A percentile compares a stretch with the other conserved stretches of the same genome.
phyloP scores from a whole-genome alignment of 1,140 invertebrate species.

The Hormaphis cornu region DNA sequence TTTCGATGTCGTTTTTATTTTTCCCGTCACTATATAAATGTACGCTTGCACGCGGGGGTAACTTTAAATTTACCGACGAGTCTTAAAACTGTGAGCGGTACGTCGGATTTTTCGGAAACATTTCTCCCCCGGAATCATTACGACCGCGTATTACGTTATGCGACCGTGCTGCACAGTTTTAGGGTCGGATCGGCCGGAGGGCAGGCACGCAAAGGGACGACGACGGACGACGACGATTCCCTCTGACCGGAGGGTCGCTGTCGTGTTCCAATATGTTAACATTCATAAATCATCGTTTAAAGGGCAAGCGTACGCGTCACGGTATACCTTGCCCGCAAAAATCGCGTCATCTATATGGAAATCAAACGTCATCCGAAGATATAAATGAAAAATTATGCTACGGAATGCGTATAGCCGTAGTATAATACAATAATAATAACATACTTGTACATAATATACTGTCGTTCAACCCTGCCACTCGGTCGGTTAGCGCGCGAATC shows the following conservation, averaged over 20 bases:
- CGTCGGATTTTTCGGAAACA: background rate
- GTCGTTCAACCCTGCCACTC: background rate
- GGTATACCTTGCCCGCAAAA: conserved; percentile 29
- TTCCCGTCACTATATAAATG: too few relatives aligned
- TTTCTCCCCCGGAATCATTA: conserved; percentile 13
- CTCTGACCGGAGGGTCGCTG: conserved; percentile 26
- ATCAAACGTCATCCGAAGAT: conserved; percentile 29
- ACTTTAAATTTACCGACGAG: too few relatives aligned
- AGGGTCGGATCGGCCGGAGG: conserved; percentile 1
- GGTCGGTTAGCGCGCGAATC: background rate
- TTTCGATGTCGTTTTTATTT: too few relatives aligned
- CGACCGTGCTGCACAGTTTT: conserved; percentile 16
- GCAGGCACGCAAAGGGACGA: conserved; percentile 1
- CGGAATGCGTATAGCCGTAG: background rate
- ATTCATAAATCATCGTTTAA: conserved; percentile 33
- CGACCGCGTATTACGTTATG: background rate
- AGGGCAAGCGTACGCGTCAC: background rate
- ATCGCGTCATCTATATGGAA: conserved; percentile 31
- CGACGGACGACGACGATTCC: too few relatives aligned
- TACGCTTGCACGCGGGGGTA: too few relatives aligned
- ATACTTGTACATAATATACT: background rate
- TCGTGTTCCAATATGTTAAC: conserved; percentile 32
- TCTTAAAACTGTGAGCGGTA: too few relatives aligned
- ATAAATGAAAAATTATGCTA: conserved; percentile 32
- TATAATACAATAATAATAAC: background rate